Conservation (phyloP, 2,888 invertebrate genomes). For the Digitonthophagus gazella region DNA sequence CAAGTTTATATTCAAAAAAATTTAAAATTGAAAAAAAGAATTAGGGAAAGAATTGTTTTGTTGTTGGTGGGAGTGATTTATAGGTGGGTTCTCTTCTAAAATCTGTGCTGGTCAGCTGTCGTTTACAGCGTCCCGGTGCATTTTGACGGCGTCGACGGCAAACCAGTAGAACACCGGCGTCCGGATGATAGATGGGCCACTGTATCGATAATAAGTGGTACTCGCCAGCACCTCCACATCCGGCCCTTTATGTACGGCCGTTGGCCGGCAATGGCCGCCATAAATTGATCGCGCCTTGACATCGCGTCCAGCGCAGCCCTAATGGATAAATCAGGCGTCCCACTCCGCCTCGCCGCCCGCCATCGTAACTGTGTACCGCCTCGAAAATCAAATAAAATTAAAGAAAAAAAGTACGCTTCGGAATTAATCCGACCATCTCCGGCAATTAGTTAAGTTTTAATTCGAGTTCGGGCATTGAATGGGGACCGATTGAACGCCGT, state of each 20-base stretch:
- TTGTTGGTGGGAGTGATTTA: not conserved
- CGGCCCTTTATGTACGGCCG: conserved; percentile 34
- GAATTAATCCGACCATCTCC: not conserved
- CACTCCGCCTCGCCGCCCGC: not conserved
- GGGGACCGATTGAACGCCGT: not conserved
- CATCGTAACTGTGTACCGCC: not conserved
- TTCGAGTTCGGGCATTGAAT: not conserved
- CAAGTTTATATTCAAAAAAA: no score
- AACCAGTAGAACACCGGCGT: not conserved
- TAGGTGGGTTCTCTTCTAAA: not conserved
- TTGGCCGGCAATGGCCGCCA: conserved; percentile 38
- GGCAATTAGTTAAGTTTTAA: not conserved
- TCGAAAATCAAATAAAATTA: no score
- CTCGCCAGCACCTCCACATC: conserved; percentile 40
- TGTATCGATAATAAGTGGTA: conserved; percentile 41
- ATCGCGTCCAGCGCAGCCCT: conserved; percentile 41
- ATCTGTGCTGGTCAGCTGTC: not conserved
- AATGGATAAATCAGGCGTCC: conserved; percentile 14
- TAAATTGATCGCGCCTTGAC: conserved; percentile 43
- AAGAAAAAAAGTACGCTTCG: not conserved
- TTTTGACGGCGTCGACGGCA: not conserved
- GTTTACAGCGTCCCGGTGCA: not conserved
- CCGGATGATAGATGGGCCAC: conserved; percentile 30
- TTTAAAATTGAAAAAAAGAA: no score
- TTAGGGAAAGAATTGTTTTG: no score